phyloP scores from a whole-genome alignment of 2,888 invertebrate species.

The Calameuta idolon region DNA sequence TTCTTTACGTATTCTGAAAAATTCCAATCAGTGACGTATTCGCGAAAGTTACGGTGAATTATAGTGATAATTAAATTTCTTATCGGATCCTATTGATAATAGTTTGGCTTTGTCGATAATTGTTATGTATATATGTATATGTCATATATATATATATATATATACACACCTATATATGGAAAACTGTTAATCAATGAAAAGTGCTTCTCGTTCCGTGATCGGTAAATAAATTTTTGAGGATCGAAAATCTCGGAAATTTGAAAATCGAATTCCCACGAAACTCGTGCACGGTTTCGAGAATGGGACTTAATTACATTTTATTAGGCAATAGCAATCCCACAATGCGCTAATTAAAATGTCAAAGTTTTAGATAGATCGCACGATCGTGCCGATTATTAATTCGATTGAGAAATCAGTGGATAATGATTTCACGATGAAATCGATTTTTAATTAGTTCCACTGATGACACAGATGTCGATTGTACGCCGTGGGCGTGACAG shows the following conservation, averaged over 20 bases:
- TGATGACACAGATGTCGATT: not conserved
- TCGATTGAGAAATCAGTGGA: not conserved
- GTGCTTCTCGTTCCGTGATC: not conserved
- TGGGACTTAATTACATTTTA: not conserved
- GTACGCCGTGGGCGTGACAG: not conserved
- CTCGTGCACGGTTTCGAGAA: conserved; percentile 10
- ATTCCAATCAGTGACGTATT: conserved; percentile 4
- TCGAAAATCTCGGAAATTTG: too few species aligned
- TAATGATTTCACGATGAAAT: not conserved
- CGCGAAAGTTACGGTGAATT: conserved; percentile 3
- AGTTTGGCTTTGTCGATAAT: not conserved
- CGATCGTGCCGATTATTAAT: not conserved
- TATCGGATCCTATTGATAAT: not conserved
- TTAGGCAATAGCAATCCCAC: not conserved
- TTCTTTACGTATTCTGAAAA: not conserved
- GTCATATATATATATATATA: not conserved
- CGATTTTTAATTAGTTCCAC: not conserved
- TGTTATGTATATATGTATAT: not conserved
- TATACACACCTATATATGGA: not conserved
- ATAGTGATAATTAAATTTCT: not conserved
- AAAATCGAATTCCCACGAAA: not conserved
- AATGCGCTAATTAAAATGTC: not conserved
- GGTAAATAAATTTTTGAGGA: not conserved
- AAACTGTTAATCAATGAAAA: not conserved
- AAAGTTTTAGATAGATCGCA: not conserved